These are phyloP conservation scores for Drosophila repletoides DNA, from an alignment of 1,140 invertebrate genomes.

Conservation along the genomic window DNA sequence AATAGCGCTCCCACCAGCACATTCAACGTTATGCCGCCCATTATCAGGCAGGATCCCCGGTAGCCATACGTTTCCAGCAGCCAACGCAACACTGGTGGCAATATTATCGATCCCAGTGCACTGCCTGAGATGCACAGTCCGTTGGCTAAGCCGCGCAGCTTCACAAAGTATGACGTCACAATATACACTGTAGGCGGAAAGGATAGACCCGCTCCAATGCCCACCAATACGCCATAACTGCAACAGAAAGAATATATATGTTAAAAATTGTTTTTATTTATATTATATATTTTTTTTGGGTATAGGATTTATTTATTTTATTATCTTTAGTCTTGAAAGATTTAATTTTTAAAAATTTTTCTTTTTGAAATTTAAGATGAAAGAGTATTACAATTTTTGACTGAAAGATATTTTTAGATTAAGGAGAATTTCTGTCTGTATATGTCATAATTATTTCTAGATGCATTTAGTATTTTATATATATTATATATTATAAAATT, in stretches of 20 bases:
- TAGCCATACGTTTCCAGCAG: conserved; percentile 89
- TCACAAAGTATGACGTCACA: conserved; percentile 93
- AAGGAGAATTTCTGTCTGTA: no score
- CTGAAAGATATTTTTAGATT: no score
- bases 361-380: no score
- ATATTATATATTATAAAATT: no score
- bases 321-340: no score
- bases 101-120: conserved; percentile 90
- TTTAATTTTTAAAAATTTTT: no score
- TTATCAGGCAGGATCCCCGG: conserved; percentile 90
- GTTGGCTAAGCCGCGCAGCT: conserved; percentile 91
- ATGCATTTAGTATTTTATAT: no score
- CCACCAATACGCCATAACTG: conserved; percentile 92
- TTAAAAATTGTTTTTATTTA: conserved; percentile 15
- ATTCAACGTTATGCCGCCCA: conserved; percentile 92
- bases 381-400: no score
- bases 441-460: no score
- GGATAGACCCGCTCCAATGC: conserved; percentile 90
- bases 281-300: no score
- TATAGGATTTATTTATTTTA: no score
- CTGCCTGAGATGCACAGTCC: conserved; percentile 95
- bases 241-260: conserved; percentile 52
- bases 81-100: conserved; percentile 89
- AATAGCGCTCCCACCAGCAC: conserved; percentile 92
- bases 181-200: conserved; percentile 96